Conservation (phyloP, 2,888 invertebrate genomes). For the Horisme vitalbata region DNA sequence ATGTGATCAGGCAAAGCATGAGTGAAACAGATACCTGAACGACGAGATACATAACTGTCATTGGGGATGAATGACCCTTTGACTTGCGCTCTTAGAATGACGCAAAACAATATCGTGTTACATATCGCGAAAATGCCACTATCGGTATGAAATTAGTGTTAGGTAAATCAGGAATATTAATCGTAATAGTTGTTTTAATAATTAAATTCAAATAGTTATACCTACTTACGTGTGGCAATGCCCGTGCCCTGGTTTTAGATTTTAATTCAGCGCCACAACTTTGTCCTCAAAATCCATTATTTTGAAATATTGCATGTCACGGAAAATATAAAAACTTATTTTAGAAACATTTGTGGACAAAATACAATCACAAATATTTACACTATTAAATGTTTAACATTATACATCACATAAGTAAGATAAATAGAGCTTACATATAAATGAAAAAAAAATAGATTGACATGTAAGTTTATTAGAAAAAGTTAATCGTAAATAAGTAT, state of each 20-base stretch:
- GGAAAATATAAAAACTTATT: conserved; percentile 55
- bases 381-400: conserved; percentile 76
- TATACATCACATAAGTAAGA: conserved; percentile 76
- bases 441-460: conserved; percentile 66
- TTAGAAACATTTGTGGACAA: conserved; percentile 63
- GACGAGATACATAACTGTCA: conserved; percentile 42
- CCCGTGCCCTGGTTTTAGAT: conserved; percentile 19
- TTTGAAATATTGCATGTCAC: conserved; percentile 57
- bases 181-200: conserved; percentile 33
- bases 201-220: conserved; percentile 30
- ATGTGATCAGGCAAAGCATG: conserved; percentile 77
- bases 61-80: conserved; percentile 19
- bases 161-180: conserved; percentile 40
- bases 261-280: conserved; percentile 33
- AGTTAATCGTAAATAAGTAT: conserved; percentile 72
- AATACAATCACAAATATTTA: conserved; percentile 76
- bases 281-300: conserved; percentile 41
- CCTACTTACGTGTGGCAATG: conserved; percentile 16
- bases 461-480: conserved; percentile 76
- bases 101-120: conserved; percentile 51
- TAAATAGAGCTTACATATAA: conserved; percentile 81
- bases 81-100: conserved; percentile 41
- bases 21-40: conserved; percentile 73
- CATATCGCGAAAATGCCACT: conserved; percentile 58
- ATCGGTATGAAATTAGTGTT: conserved; percentile 50